These are phyloP conservation scores for Gymnocheta viridis DNA, from an alignment of 2,888 invertebrate genomes.

Conservation along the genomic window DNA sequence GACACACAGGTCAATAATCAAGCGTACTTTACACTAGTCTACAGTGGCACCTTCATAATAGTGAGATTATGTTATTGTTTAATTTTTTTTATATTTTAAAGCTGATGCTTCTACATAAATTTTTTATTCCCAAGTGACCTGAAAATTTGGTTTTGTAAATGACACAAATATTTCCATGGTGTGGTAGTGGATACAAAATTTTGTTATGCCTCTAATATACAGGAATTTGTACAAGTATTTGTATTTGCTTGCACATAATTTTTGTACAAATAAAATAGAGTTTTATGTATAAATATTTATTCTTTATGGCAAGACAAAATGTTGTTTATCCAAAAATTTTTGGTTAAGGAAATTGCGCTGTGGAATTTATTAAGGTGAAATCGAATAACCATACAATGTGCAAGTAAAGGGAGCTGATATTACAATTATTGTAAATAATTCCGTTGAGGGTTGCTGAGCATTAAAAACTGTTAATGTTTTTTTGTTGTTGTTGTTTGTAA, in stretches of 20 bases:
- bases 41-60: no score
- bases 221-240: background rate
- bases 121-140: no score
- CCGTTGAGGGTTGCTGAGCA: conserved; percentile 16
- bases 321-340: conserved; percentile 3
- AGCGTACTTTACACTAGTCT: no score
- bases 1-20: no score
- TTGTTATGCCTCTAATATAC: background rate
- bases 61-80: no score
- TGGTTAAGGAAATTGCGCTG: conserved; percentile 45
- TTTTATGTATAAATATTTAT: conserved; percentile 60
- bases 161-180: background rate
- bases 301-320: conserved; percentile 9
- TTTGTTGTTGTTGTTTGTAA: background rate
- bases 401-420: background rate
- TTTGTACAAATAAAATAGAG: conserved; percentile 41
- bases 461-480: background rate
- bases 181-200: background rate
- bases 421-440: background rate
- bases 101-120: no score
- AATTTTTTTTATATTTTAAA: no score
- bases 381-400: conserved; percentile 8
- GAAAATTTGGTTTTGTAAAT: no score
- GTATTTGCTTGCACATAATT: conserved; percentile 47
- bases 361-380: conserved; percentile 55